phyloP scores from a whole-genome alignment of 2,797 vertebrate species.

The Semotilus atromaculatus region DNA sequence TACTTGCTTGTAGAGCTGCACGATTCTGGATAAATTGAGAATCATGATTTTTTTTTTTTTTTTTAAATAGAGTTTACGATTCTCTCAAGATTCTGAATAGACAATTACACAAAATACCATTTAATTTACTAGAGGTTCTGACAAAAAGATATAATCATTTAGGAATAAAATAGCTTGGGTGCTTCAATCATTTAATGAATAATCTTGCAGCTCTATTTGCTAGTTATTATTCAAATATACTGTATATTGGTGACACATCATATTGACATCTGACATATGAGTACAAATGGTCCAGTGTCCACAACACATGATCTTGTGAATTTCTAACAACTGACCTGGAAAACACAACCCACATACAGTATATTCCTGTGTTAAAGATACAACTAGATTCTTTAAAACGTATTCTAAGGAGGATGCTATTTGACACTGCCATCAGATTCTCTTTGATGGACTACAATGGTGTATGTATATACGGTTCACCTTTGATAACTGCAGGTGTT shows the following conservation, averaged over 20 bases:
- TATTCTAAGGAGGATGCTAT: conserved; percentile 11
- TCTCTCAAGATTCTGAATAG: background rate
- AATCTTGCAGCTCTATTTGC: background rate
- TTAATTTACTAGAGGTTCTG: background rate
- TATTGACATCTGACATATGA: background rate
- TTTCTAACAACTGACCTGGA: background rate
- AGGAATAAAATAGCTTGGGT: too few relatives aligned
- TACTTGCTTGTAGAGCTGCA: background rate
- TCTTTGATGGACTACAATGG: background rate
- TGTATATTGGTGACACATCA: background rate
- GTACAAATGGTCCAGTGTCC: background rate
- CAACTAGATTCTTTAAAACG: background rate
- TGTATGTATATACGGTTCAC: background rate
- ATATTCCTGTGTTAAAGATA: background rate
- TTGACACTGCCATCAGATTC: conserved; percentile 2
- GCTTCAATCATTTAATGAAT: background rate
- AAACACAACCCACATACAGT: background rate
- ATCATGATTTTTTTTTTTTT: too few relatives aligned
- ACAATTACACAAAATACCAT: too few relatives aligned
- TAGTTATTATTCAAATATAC: background rate
- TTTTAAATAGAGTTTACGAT: too few relatives aligned
- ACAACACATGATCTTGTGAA: background rate
- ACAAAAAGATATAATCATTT: background rate
- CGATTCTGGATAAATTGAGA: background rate
- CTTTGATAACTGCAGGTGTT: background rate